phyloP scores from a whole-genome alignment of 1,140 invertebrate genomes.

The Neoseiulus cucumeris region DNA sequence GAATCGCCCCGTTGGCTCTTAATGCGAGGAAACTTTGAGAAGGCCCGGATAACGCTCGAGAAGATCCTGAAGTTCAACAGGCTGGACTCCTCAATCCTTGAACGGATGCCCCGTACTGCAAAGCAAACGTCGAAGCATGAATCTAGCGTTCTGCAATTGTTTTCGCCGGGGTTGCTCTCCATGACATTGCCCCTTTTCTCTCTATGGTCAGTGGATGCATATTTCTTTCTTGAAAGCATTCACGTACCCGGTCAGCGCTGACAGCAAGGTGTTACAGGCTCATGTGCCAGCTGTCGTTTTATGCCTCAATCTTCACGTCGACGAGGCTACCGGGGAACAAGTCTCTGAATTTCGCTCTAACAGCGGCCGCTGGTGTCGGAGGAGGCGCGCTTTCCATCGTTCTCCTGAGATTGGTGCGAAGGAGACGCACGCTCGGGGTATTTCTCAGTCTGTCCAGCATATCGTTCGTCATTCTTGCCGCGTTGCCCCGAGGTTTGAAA shows the following conservation, averaged over 20 bases:
- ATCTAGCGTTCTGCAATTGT: too few species aligned
- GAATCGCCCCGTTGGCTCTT: constrained; percentile 3
- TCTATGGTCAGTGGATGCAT: background rate
- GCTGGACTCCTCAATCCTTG: background rate
- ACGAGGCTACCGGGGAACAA: background rate
- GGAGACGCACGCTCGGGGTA: background rate
- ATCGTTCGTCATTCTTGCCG: background rate
- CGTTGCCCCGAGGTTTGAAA: background rate
- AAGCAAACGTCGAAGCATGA: too few species aligned
- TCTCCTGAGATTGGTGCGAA: background rate
- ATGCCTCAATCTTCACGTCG: background rate
- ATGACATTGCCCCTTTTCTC: background rate
- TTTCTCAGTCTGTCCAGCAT: background rate
- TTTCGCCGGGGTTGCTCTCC: too few species aligned
- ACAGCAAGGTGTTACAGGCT: background rate
- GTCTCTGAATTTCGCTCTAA: background rate
- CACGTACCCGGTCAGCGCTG: too few species aligned
- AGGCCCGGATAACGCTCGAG: background rate
- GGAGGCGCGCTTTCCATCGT: background rate
- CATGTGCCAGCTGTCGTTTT: background rate
- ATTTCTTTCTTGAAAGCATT: too few species aligned
- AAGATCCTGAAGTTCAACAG: background rate
- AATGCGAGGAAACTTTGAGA: background rate
- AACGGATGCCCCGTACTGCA: background rate
- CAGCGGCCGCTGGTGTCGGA: background rate